Conservation (phyloP, 35 echinoderm and acorn worm species). For the Holothuria glaberrima region DNA sequence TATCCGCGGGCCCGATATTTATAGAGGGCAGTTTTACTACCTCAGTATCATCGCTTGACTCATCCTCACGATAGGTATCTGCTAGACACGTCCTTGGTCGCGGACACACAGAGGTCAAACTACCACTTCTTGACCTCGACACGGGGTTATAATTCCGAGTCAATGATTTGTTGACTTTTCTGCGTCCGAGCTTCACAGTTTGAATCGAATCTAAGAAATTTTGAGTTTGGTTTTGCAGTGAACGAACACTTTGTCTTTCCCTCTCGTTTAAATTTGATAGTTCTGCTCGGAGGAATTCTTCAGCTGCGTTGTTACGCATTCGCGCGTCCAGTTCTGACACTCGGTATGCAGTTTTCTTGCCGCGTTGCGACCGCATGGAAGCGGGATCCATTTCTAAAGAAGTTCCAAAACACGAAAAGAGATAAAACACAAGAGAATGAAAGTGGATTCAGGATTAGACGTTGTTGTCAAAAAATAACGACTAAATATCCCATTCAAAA, state of each 20-base stretch:
- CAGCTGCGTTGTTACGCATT: constrained; percentile 3
- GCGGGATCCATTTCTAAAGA: background rate
- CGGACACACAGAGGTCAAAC: background rate
- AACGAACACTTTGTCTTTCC: background rate
- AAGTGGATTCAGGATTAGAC: too few relatives aligned
- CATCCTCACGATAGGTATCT: background rate
- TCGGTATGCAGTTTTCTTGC: background rate
- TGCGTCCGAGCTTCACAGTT: constrained; percentile 39
- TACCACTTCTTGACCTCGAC: constrained; percentile 2
- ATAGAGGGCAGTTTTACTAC: constrained; percentile 13
- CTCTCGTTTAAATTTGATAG: background rate
- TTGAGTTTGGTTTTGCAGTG: background rate
- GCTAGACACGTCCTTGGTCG: constrained; percentile 18
- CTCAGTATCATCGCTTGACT: background rate
- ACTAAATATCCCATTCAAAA: too few relatives aligned
- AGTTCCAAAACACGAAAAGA: too few relatives aligned
- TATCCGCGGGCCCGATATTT: background rate
- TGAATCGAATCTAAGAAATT: constrained; percentile 34
- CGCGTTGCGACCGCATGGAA: background rate
- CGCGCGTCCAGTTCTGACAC: background rate
- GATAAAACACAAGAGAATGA: too few relatives aligned
- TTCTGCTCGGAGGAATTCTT: background rate
- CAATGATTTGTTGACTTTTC: constrained; percentile 10
- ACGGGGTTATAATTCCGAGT: background rate
- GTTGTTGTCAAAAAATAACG: too few relatives aligned